These are phyloP conservation scores for Liopterus haemorrhoidalis DNA, from an alignment of 2,888 invertebrate genomes.

Conservation along the genomic window DNA sequence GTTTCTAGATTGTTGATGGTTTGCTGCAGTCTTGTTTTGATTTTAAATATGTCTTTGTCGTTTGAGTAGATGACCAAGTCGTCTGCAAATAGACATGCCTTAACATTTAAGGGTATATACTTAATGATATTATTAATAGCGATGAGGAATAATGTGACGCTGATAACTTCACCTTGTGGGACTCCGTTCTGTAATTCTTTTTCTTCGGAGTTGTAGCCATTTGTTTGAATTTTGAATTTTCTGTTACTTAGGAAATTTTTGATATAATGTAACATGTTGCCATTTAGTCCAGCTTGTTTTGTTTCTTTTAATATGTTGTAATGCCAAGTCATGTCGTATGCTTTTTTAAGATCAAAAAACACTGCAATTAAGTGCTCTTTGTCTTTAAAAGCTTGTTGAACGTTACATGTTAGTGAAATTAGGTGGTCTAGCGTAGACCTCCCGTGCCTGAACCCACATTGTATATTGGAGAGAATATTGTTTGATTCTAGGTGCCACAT, in stretches of 20 bases:
- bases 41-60: not conserved
- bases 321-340: too few relatives aligned
- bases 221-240: constrained; percentile 2
- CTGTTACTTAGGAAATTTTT: constrained; percentile 10
- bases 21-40: constrained; percentile 6
- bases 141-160: constrained; percentile 11
- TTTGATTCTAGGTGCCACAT: too few relatives aligned
- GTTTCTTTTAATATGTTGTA: constrained; percentile 5
- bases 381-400: too few relatives aligned
- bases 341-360: too few relatives aligned
- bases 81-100: constrained; percentile 5
- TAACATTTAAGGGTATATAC: not conserved
- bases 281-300: not conserved
- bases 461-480: too few relatives aligned
- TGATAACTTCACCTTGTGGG: constrained; percentile 6
- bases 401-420: too few relatives aligned
- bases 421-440: too few relatives aligned
- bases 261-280: constrained; percentile 6
- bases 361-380: too few relatives aligned
- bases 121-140: constrained; percentile 9
- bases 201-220: not conserved
- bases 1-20: constrained; percentile 9
- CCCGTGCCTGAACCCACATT: too few relatives aligned
- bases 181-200: constrained; percentile 5
- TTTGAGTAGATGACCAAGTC: constrained; percentile 5